Conservation (phyloP, 2,113 vertebrate genomes). For the Perca schrenkii region DNA sequence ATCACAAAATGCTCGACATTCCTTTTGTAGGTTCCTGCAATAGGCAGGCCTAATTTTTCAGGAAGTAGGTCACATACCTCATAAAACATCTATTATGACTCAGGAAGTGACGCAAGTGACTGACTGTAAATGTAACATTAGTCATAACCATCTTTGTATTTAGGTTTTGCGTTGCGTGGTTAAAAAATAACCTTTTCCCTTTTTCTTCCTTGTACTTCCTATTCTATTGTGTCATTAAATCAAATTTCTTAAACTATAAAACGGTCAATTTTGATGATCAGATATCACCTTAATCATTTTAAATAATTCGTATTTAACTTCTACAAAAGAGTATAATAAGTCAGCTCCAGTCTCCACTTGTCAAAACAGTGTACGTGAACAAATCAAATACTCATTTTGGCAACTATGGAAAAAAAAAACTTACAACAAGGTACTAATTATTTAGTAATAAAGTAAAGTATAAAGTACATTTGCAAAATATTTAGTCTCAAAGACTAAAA, state of each 20-base stretch:
- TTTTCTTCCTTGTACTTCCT: background rate
- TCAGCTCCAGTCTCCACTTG: background rate
- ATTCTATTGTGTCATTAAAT: background rate
- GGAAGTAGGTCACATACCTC: constrained; percentile 70
- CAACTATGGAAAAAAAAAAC: background rate
- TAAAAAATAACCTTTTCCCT: background rate
- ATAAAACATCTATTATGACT: constrained; percentile 68
- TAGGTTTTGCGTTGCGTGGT: background rate
- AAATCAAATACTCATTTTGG: background rate
- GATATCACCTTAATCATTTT: background rate
- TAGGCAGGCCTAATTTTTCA: constrained; percentile 48
- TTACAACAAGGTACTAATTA: background rate
- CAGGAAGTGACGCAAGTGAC: constrained; percentile 24
- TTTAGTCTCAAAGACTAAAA: background rate
- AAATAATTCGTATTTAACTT: background rate
- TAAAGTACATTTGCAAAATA: too few relatives aligned
- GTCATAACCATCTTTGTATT: background rate
- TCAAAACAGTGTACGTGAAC: background rate
- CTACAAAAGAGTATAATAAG: background rate
- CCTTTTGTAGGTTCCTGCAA: constrained; percentile 38
- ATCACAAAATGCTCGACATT: constrained; percentile 57
- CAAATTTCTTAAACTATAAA: background rate
- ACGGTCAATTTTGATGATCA: background rate
- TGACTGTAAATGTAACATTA: constrained; percentile 11
- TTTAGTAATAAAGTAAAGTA: background rate